Conservation (phyloP, 2,888 invertebrate species). For the Peribatodes rhomboidaria region DNA sequence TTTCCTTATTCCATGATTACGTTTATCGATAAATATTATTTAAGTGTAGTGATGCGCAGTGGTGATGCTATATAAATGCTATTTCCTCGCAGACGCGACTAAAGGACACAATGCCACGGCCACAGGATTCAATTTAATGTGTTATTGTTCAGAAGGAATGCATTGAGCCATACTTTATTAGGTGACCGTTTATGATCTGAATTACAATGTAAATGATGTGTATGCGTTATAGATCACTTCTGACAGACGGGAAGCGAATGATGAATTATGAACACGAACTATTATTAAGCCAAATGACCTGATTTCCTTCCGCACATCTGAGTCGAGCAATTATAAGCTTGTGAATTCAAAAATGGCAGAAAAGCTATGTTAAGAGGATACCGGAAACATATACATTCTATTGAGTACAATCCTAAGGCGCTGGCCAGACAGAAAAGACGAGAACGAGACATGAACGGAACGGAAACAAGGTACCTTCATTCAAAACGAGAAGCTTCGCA, state of each 20-base stretch:
- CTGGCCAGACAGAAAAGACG: no score
- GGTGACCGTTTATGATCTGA: conserved; percentile 21
- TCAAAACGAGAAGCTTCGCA: no score
- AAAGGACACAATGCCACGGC: conserved; percentile 13
- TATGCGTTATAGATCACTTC: conserved; percentile 7
- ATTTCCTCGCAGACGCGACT: conserved; percentile 13
- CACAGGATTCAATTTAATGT: conserved; percentile 22
- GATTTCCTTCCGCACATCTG: conserved; percentile 2
- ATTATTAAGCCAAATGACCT: neutral
- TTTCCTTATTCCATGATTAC: neutral
- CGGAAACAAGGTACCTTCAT: no score
- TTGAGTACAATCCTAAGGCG: no score
- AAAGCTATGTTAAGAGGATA: no score
- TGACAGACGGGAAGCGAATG: conserved; percentile 5
- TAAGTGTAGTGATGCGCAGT: no score
- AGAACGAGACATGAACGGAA: no score
- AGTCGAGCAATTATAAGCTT: neutral
- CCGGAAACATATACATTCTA: no score
- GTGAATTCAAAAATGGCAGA: no score
- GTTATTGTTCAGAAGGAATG: conserved; percentile 41
- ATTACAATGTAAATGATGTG: conserved; percentile 10
- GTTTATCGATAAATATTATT: neutral
- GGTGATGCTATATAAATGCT: conserved; percentile 6
- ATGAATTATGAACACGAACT: neutral
- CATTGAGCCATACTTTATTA: conserved; percentile 37